Evolutionary conservation across 1,140 invertebrate species (phyloP), one percentile per base, ranked within the genome.

Genomic region (Drosophila busckii): DNA sequence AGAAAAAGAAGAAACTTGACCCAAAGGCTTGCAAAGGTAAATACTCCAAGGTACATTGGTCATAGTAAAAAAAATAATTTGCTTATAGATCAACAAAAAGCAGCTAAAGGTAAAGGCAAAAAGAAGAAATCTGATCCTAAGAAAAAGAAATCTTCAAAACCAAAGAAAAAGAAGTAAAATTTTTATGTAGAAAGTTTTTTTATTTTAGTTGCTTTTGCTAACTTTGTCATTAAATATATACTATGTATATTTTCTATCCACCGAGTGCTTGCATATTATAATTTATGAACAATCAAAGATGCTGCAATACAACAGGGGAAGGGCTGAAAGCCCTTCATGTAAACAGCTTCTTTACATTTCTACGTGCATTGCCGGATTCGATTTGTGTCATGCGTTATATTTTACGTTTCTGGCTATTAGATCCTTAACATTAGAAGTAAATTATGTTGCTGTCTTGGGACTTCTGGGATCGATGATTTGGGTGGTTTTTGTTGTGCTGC

Each of bases 311-410:
- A n/a, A n/a, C n/a, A n/a, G n/a, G n/a, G n/a, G n/a, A n/a, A n/a
- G n/a, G n/a, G n/a, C n/a, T n/a, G n/a, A n/a, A n/a, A n/a, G n/a
- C n/a, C n/a, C n/a, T n/a, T n/a, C n/a, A n/a, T n/a, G 13, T 5
- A 38, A 20, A 8, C 38, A 31, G 44, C 37, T 71, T 0, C 16
- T 56, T 2, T 23, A 32, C 12, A 8, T 40, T 2, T 61, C 64
- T 20, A 49, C 32, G 10, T 19, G 60, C 3, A 50, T 75, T 45
- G 65, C 46, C 2, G 10, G 9, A 2, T 34, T 55, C 3, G 70
- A 76, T 49, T 28, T 76, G 6, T 5, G 31, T 9, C 70, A 75
- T 16, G 53, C 70, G 1, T 4, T 66, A 2, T 65, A 25, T 2
- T 62, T 70, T 19, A 7, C 58, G 3, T 23, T 55, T 17, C 26